These are phyloP conservation scores for Dendropsophus ebraccatus DNA, from an alignment of 2,113 vertebrate genomes.

Conservation along the genomic window DNA sequence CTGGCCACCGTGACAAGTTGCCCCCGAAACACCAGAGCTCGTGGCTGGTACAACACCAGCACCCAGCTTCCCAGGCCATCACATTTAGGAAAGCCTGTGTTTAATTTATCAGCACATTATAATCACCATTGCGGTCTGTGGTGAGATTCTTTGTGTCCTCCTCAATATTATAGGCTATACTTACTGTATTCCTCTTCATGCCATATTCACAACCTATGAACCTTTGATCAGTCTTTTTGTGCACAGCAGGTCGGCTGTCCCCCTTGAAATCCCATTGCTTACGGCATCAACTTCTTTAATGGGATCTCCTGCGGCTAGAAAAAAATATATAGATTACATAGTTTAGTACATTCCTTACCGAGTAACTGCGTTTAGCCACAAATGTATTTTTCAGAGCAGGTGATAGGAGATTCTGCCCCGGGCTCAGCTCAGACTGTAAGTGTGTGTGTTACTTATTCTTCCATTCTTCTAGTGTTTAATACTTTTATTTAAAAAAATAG, in stretches of 20 bases:
- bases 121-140: too few species aligned
- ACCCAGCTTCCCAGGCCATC: too few species aligned
- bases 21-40: too few species aligned
- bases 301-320: slow-evolving; percentile 17
- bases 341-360: slow-evolving; percentile 49
- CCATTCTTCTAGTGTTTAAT: not conserved
- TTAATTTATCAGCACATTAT: too few species aligned
- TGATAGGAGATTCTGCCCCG: slow-evolving; percentile 31
- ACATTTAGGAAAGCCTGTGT: too few species aligned
- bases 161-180: too few species aligned
- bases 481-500: not conserved
- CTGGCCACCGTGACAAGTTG: too few species aligned
- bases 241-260: not conserved
- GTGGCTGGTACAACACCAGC: too few species aligned
- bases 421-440: not conserved
- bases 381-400: slow-evolving; percentile 40
- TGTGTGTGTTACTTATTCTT: not conserved
- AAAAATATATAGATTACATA: slow-evolving; percentile 40
- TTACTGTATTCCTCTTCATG: too few species aligned
- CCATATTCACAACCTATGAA: too few species aligned
- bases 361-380: slow-evolving; percentile 21
- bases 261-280: slow-evolving; percentile 4
- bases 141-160: too few species aligned
- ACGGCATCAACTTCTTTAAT: not conserved
- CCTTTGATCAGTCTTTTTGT: not conserved